These are phyloP conservation scores for Pantelozetes paolii DNA, from an alignment of 2,888 invertebrate genomes.

Conservation along the genomic window DNA sequence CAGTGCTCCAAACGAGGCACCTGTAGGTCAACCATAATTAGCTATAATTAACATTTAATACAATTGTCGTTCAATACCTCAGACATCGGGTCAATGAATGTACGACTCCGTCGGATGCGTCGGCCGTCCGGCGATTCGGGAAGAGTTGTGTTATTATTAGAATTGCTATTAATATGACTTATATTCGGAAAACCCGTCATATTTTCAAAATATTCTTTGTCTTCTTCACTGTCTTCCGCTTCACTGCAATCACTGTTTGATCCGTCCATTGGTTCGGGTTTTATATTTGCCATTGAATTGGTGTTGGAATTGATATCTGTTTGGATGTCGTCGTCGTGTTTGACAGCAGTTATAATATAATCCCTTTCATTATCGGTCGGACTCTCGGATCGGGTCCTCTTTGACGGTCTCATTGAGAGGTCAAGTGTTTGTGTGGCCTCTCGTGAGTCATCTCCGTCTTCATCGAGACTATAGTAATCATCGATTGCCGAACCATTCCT, in stretches of 20 bases:
- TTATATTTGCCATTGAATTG: neutral
- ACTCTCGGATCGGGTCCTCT: conserved; percentile 37
- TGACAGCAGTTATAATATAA: conserved; percentile 39
- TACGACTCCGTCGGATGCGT: conserved; percentile 69
- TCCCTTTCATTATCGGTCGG: conserved; percentile 44
- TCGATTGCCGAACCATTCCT: conserved; percentile 41
- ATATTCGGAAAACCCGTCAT: neutral
- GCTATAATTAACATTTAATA: conserved; percentile 49
- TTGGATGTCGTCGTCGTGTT: conserved; percentile 42
- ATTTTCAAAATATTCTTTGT: conserved; percentile 33
- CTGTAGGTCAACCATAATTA: conserved; percentile 45
- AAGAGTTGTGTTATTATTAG: conserved; percentile 30
- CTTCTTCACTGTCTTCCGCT: conserved; percentile 40
- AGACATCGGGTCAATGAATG: conserved; percentile 97
- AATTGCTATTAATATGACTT: conserved; percentile 12
- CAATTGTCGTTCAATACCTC: conserved; percentile 60
- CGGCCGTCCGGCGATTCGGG: conserved; percentile 43
- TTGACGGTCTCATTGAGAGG: conserved; percentile 46
- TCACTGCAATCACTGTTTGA: conserved; percentile 37
- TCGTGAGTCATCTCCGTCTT: conserved; percentile 42
- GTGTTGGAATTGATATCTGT: conserved; percentile 25
- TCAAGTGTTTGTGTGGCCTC: conserved; percentile 47
- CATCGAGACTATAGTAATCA: conserved; percentile 41
- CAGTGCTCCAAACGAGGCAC: conserved; percentile 52
- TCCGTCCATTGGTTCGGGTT: conserved; percentile 26